A percentile compares a stretch with the other conserved stretches of the same genome.
phyloP scores from a whole-genome alignment of 2,113 vertebrate genomes.

The Siniperca knerii region DNA sequence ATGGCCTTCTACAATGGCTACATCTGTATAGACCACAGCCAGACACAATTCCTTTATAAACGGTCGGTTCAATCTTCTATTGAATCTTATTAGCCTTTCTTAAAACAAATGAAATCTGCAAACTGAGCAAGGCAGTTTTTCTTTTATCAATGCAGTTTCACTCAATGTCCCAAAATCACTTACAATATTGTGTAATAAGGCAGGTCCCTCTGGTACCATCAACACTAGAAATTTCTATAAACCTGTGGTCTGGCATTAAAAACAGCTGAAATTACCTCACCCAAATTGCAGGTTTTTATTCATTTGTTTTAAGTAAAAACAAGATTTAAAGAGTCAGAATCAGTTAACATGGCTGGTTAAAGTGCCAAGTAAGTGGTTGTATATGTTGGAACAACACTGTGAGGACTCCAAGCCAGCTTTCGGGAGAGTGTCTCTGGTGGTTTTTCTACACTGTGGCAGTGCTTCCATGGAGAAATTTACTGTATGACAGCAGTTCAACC shows the following conservation, averaged over 20 bases:
- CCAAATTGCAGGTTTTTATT: conserved; percentile 16
- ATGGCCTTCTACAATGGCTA: conserved; percentile 24
- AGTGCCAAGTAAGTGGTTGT: conserved; percentile 11
- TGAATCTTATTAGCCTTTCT: not conserved
- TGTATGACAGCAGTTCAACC: conserved; percentile 26
- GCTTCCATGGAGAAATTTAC: not conserved
- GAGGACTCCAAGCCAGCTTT: conserved; percentile 1
- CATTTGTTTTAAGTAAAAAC: conserved; percentile 13
- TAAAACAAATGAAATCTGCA: conserved; percentile 23
- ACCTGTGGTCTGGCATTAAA: conserved; percentile 10
- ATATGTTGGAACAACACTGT: conserved; percentile 8
- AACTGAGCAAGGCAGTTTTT: not conserved
- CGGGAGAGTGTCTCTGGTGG: not conserved
- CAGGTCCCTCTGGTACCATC: conserved; percentile 1
- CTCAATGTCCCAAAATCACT: not conserved
- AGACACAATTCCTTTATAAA: not conserved
- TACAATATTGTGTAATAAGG: conserved; percentile 38
- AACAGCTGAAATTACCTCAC: conserved; percentile 5
- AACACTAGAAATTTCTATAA: not conserved
- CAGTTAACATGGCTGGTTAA: conserved; percentile 5
- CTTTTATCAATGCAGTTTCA: not conserved
- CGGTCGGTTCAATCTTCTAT: not conserved
- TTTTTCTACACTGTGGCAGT: not conserved
- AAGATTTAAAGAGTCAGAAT: conserved; percentile 3
- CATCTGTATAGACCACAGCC: conserved; percentile 7